Percentiles rank a stretch among this genome's conserved stretches.
Conservation (phyloP, 2,888 invertebrate genomes). For the Labia minor region DNA sequence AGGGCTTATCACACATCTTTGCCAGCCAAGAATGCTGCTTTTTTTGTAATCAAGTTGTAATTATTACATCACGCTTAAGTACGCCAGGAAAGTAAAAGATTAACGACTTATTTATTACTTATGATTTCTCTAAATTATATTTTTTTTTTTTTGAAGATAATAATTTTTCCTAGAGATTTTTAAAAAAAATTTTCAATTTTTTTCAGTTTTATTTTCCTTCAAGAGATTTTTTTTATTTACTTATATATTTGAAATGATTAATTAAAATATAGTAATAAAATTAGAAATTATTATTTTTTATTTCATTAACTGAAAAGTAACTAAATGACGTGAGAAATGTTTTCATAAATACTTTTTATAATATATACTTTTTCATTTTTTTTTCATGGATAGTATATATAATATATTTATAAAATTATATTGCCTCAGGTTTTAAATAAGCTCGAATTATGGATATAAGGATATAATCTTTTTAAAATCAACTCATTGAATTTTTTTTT, state of each 20-base stretch:
- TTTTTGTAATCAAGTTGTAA: conserved; percentile 7
- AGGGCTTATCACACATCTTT: background rate
- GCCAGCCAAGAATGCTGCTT: background rate
- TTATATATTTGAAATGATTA: background rate
- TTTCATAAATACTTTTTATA: background rate
- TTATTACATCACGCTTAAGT: conserved; percentile 13
- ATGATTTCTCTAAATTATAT: background rate
- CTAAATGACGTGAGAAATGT: background rate
- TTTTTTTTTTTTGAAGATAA: background rate
- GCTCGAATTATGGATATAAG: too few relatives aligned
- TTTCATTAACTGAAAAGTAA: background rate
- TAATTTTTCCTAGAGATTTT: too few relatives aligned
- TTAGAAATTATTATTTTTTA: background rate
- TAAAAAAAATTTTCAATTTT: background rate
- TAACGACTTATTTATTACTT: background rate
- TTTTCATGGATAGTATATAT: too few relatives aligned
- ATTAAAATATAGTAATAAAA: background rate
- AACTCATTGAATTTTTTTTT: too few relatives aligned
- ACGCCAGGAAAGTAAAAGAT: background rate
- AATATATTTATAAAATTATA: too few relatives aligned
- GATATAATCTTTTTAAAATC: too few relatives aligned
- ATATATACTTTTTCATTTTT: too few relatives aligned
- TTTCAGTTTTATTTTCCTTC: background rate
- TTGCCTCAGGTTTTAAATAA: too few relatives aligned
- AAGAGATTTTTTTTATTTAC: background rate